Base-by-base conservation (phyloP, 2,888 invertebrate genomes). In the Diabrotica balteata region DNA sequence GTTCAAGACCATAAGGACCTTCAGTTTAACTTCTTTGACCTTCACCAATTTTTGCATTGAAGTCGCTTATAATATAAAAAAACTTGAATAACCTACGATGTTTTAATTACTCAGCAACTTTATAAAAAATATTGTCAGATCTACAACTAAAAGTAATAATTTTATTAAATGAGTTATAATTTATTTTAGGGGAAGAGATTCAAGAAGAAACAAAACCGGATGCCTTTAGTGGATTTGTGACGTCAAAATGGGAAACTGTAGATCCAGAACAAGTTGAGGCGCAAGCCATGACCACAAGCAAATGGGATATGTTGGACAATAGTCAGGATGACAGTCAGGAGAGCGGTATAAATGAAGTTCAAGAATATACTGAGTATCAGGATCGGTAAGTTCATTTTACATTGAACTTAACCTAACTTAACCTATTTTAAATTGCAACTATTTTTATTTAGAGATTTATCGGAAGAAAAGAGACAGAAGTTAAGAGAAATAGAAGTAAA, bases 221-320 rank as follows among this genome's bases (percentile, higher is more conserved):
- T 61, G 78, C 77, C 72, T 88, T 88, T 68, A 90, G 90, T 1
- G 90, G 90, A 10, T 95, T 97, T 86, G 92, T 96, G 66, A 93
- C 94, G 8, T 97, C 97, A 2, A 94, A 96, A 83, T 98, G 98
- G 98, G 97, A 98, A 87, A 93, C 93, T 54, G 94, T 98, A 42
- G 97, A 97, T 85, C 95, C 96, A 42, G 91, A 92, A 77, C 90
- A 92, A 81, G 87, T 89, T 68, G 93, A 93, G 82, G 91, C 90
- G 7, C 90, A 91, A 83, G 94, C 94, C 7, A 93, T 94, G 87
- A 93, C 92, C 1, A 94, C 94, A 0, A 93, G 93, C 76, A 95
- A 95, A 82, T 95, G 95, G 95, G 95, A 95, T 80, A 86, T 91
- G 55, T 83, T 94, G 60, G 94, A 92, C 77, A 80, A 81, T 63